Evolutionary conservation across 2,113 vertebrate species (phyloP).

Genomic region (Garra rufa): DNA sequence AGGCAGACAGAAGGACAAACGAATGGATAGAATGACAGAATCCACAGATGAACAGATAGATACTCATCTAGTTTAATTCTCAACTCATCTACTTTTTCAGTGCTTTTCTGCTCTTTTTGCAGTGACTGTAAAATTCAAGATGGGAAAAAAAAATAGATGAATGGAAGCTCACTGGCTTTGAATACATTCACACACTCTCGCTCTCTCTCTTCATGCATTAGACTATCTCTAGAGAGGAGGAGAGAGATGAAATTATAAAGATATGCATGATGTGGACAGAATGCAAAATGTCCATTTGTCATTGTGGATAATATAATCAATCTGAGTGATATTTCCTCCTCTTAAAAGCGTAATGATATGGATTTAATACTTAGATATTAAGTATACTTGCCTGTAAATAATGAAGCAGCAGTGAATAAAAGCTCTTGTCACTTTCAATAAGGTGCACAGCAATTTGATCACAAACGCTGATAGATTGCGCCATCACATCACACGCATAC

Average conservation of each 20-base stretch:
- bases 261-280: constrained; percentile 53
- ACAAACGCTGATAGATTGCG: constrained; percentile 51
- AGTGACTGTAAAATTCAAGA: constrained; percentile 13
- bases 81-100: not conserved
- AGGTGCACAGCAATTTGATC: constrained; percentile 55
- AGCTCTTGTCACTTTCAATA: constrained; percentile 63
- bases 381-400: constrained; percentile 58
- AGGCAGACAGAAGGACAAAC: not conserved
- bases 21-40: not conserved
- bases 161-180: constrained; percentile 38
- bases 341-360: constrained; percentile 44
- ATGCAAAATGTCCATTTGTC: constrained; percentile 60
- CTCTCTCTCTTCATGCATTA: not conserved
- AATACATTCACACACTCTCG: constrained; percentile 10
- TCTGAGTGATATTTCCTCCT: constrained; percentile 54
- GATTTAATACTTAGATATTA: constrained; percentile 61
- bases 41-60: not conserved
- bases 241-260: constrained; percentile 52
- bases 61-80: not conserved
- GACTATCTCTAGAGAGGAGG: constrained; percentile 41
- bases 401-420: constrained; percentile 58
- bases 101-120: not conserved
- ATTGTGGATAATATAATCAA: constrained; percentile 58
- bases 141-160: constrained; percentile 14
- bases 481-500: constrained; percentile 43